These are phyloP conservation scores for Glaucomys volans DNA, from an alignment of 2,113 vertebrate species.

Conservation along the genomic window DNA sequence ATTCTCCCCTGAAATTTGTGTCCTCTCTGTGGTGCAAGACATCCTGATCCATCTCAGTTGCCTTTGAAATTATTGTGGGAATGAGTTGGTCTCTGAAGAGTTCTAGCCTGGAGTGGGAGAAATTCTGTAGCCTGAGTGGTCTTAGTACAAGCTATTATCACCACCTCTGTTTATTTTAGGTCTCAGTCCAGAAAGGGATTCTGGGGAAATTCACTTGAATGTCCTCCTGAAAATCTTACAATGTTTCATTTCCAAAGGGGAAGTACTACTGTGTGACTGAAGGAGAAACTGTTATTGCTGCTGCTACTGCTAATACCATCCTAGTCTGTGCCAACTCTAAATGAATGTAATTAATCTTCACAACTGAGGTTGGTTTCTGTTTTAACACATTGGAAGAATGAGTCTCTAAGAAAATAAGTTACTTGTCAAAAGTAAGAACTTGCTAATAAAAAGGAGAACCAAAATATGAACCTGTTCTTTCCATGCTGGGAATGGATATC, in stretches of 20 bases:
- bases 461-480: not conserved
- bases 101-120: not conserved
- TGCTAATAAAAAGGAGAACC: not conserved
- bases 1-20: not conserved
- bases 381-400: constrained; percentile 33
- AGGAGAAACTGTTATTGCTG: not conserved
- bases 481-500: not conserved
- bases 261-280: not conserved
- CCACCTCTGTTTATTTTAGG: not conserved
- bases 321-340: not conserved
- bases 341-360: not conserved
- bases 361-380: not conserved
- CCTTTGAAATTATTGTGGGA: not conserved
- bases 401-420: constrained; percentile 33
- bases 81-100: not conserved
- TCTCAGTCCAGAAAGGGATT: not conserved
- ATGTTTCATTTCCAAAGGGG: not conserved
- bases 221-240: constrained; percentile 2
- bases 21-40: not conserved
- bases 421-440: not conserved
- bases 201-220: not conserved
- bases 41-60: not conserved
- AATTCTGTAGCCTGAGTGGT: not conserved
- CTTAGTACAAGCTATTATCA: not conserved
- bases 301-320: not conserved